These are phyloP conservation scores for Coluber constrictor DNA, from an alignment of 2,797 vertebrate genomes.

Conservation along the genomic window DNA sequence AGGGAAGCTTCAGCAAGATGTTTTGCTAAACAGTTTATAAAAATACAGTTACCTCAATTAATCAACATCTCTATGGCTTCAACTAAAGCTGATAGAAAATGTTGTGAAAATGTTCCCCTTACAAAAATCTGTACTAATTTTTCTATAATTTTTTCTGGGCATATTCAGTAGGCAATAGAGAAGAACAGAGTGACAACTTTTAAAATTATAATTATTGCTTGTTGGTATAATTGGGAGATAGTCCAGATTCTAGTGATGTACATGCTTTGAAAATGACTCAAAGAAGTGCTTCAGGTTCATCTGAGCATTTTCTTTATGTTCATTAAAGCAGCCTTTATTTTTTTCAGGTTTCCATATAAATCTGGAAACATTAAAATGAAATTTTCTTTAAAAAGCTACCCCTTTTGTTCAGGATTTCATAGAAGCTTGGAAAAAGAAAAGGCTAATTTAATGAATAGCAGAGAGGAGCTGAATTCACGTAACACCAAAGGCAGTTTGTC, in stretches of 20 bases:
- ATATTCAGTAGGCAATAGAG: background rate
- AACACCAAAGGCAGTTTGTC: background rate
- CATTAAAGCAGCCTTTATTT: background rate
- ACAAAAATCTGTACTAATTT: background rate
- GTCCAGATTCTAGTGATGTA: background rate
- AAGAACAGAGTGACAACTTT: background rate
- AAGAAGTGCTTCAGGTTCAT: background rate
- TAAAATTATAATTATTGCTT: background rate
- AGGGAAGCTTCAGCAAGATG: background rate
- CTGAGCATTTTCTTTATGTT: background rate
- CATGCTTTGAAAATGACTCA: background rate
- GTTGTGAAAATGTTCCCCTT: background rate
- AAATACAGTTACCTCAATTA: background rate
- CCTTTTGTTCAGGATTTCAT: background rate
- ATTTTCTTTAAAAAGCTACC: background rate
- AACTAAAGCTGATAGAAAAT: background rate
- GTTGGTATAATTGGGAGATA: background rate
- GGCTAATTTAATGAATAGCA: background rate
- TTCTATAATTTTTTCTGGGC: background rate
- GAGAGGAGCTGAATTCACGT: background rate
- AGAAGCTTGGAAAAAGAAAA: background rate
- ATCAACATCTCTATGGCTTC: background rate
- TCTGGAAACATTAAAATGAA: background rate
- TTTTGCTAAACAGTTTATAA: background rate
- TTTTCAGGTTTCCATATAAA: background rate